Base-by-base conservation (phyloP, 2,888 invertebrate genomes). In the Ecliptopera silaceata region DNA sequence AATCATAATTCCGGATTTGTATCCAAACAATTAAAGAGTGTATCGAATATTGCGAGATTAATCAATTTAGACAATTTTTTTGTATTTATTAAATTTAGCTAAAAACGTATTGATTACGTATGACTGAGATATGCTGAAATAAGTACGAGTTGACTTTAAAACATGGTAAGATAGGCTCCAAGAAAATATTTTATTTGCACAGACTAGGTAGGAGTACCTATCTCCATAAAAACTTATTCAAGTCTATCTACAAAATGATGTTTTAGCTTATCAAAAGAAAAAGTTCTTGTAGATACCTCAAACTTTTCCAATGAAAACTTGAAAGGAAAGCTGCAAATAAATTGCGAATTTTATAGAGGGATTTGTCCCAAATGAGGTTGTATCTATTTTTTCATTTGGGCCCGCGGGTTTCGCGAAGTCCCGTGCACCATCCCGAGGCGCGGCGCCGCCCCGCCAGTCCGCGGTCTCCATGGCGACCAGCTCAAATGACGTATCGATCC, bases 401-500 rank as follows among this genome's bases (percentile, higher is more conserved):
- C 71, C 74, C 78, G 81, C 77, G 80, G 77, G 75, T 71, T 72
- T 76, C 79, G 80, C 79, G 79, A 77, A 79, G 82, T 78, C 80
- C 82, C 82, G 84, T 85, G 87, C 86, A 84, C 82, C 82, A 80
- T 79, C 82, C 82, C 84, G 86, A 84, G 87, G 87, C 84, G 87
- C 85, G 86, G 86, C 88, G 88, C 88, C 88, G 86, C 89, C 88
- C 88, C 88, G 88, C 89, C 87, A 77, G 82, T 84, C 88, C 91
- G 90, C 90, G 90, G 91, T 91, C 84, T 89, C 90, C 91, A 91
- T 91, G 91, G 90, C 86, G 86, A 92, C 91, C 90, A 82, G 88
- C 90, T 90, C 89, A 88, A 91, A 91, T 91, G 91, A 91, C 91
- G 91, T 91, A 91, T 91, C 89, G 90, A 90, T 90, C 90, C 90